Percentiles rank a stretch among this genome's conserved stretches.
Evolutionary conservation across 2,113 vertebrate species (phyloP).

Genomic region (Menidia beryllina): DNA sequence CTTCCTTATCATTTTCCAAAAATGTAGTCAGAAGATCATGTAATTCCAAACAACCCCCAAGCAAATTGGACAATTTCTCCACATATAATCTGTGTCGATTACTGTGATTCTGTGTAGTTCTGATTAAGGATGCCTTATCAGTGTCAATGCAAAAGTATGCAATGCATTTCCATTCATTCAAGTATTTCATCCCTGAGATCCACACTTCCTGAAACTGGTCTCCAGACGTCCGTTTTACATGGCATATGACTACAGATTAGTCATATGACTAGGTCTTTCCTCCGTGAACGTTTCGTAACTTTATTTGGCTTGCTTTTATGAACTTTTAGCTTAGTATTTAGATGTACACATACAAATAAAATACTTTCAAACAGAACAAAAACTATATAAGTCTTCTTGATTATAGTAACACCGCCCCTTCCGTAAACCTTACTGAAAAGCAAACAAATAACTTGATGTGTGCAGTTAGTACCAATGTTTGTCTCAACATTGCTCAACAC

Average conservation of each 20-base stretch:
- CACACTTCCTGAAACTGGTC: not conserved
- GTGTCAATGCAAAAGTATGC: not conserved
- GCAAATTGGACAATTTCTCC: too few relatives aligned
- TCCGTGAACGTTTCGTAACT: not conserved
- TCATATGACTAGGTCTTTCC: not conserved
- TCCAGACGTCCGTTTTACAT: not conserved
- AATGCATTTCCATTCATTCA: not conserved
- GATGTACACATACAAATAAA: not conserved
- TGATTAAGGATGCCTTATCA: not conserved
- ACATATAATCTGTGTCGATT: not conserved
- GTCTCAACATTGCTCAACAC: not conserved
- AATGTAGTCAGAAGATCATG: too few relatives aligned
- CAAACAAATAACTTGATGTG: not conserved
- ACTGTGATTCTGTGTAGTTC: not conserved
- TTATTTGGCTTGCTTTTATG: not conserved
- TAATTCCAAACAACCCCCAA: too few relatives aligned
- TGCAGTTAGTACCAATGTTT: not conserved
- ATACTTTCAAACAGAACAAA: not conserved
- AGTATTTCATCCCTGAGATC: not conserved
- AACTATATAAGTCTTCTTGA: not conserved
- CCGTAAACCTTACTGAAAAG: not conserved
- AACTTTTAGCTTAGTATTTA: not conserved
- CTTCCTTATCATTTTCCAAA: too few relatives aligned
- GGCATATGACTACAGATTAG: not conserved
- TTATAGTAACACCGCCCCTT: not conserved